Evolutionary conservation across 2,113 vertebrate genomes (phyloP), one percentile per base, ranked within the genome.

Genomic region (Jacana jacana): DNA sequence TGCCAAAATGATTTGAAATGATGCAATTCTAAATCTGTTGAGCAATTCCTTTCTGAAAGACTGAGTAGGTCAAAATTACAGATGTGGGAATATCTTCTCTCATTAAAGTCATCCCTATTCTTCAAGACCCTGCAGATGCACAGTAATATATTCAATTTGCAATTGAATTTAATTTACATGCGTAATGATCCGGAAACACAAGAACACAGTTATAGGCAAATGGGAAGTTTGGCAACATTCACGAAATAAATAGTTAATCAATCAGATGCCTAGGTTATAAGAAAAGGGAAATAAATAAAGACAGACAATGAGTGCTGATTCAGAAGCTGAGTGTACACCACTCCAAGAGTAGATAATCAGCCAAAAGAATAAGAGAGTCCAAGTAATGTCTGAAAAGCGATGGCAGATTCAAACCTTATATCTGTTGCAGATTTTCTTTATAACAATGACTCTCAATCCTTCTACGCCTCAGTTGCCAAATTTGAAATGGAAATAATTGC

Each of bases 131-230:
- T 86, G 78, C 39, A 60, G 49, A 64, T 35, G 51, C 91, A 88
- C 75, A 51, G 61, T 89, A 89, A 88, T 60, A 82, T 87, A 93
- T 86, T 96, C 89, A 55, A 73, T 92, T 94, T 94, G 89, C 66
- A 96, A 80, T 68, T 93, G 83, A 89, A 91, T 95, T 90, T 80
- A 96, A 94, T 93, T 95, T 94, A 82, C 89, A 91, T 84, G 92
- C 52, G 86, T 95, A 97, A 95, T 91, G 93, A 95, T 91, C 94
- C 81, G 84, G 91, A 96, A 97, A 92, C 52, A 86, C 89, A 91
- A 75, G 93, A 95, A 91, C 55, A 60, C 72, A 84, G 82, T 83
- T 92, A 93, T 30, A 87, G 89, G 25, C 22, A 1, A 95, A 93
- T 31, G 81, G 75, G 28, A 96, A 93, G 80, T 95, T 92, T 93